phyloP scores from a whole-genome alignment of 2,888 invertebrate genomes.

The Anodontia alba region DNA sequence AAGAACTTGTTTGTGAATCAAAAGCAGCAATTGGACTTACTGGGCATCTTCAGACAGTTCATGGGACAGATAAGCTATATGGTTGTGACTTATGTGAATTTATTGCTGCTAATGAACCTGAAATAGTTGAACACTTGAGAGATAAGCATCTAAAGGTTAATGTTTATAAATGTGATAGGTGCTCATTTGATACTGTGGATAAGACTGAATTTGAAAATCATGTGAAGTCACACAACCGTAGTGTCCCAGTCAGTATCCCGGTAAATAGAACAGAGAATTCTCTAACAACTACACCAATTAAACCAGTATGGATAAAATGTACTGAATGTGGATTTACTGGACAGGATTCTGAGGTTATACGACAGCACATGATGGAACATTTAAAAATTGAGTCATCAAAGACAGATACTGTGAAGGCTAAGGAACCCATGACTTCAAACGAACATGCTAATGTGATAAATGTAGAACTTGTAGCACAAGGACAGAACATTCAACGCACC shows the following conservation, averaged over 20 bases:
- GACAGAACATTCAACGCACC: not conserved
- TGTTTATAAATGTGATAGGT: conserved; percentile 76
- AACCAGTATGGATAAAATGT: conserved; percentile 78
- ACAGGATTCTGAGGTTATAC: conserved; percentile 71
- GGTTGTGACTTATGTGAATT: conserved; percentile 80
- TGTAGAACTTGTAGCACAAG: not conserved
- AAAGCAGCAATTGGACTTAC: conserved; percentile 66
- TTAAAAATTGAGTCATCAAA: conserved; percentile 37
- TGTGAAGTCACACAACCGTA: conserved; percentile 59
- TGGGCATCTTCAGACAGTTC: conserved; percentile 71
- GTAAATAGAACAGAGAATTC: conserved; percentile 18
- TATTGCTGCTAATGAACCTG: conserved; percentile 69
- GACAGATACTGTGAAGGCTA: not conserved
- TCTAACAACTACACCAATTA: conserved; percentile 25
- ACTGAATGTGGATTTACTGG: conserved; percentile 82
- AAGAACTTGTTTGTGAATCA: conserved; percentile 56
- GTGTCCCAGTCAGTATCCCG: conserved; percentile 25
- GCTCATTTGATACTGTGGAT: conserved; percentile 75
- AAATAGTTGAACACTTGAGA: conserved; percentile 70
- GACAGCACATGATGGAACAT: conserved; percentile 79
- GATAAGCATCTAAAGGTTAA: conserved; percentile 53
- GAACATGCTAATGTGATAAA: not conserved
- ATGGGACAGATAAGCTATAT: conserved; percentile 75
- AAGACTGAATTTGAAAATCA: conserved; percentile 78
- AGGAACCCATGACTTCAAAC: not conserved